Conservation (phyloP, 2,888 invertebrate genomes). For the Sphinx pinastri region DNA sequence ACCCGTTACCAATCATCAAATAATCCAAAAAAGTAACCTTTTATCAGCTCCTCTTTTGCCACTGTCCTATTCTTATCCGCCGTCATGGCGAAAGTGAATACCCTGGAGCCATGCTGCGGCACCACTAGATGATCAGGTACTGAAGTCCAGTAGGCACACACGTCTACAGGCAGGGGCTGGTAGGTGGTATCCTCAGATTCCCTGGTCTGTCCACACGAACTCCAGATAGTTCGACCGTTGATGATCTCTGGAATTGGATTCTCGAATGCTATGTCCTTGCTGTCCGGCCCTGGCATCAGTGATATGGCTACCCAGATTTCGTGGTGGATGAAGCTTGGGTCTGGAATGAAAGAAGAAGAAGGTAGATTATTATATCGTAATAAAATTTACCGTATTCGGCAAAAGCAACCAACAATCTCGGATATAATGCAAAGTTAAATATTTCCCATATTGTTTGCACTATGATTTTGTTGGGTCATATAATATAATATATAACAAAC, state of each 20-base stretch:
- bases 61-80: conserved; percentile 77
- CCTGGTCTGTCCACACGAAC: conserved; percentile 69
- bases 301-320: conserved; percentile 78
- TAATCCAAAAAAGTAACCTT: conserved; percentile 50
- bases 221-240: conserved; percentile 67
- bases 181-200: conserved; percentile 67
- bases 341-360: conserved; percentile 48
- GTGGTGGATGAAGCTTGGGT: conserved; percentile 72
- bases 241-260: conserved; percentile 67
- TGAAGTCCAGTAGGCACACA: conserved; percentile 78
- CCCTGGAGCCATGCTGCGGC: conserved; percentile 72
- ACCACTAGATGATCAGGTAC: conserved; percentile 77
- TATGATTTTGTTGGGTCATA: not conserved
- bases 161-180: conserved; percentile 65
- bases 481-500: too few relatives aligned
- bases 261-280: conserved; percentile 70
- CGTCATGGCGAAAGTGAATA: conserved; percentile 81
- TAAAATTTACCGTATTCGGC: too few relatives aligned
- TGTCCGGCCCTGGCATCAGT: conserved; percentile 67
- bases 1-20: not conserved
- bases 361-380: too few relatives aligned
- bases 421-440: too few relatives aligned
- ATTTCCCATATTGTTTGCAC: not conserved
- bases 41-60: conserved; percentile 69
- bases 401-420: too few relatives aligned